Conservation (phyloP, 2,797 vertebrate species). For the Staurois parvus region DNA sequence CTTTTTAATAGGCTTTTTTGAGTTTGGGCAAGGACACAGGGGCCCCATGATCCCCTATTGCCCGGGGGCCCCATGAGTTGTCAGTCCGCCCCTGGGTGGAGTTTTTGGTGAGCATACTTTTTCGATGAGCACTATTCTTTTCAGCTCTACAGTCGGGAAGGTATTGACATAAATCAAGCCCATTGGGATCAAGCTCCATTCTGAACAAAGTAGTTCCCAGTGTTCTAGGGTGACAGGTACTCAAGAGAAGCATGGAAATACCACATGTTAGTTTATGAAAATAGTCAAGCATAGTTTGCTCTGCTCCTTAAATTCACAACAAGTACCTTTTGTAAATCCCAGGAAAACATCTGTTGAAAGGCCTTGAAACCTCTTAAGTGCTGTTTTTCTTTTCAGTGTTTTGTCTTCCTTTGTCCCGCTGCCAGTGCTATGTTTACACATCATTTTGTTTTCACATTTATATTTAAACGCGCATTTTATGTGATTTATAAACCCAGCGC, state of each 20-base stretch:
- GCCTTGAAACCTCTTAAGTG: slow-evolving; percentile 23
- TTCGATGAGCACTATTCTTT: neutral
- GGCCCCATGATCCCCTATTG: no score
- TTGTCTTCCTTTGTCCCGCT: slow-evolving; percentile 20
- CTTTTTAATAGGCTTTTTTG: no score
- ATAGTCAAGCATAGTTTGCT: neutral
- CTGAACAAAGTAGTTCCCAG: neutral
- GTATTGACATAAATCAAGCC: neutral
- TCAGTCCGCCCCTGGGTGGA: no score
- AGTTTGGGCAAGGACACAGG: no score
- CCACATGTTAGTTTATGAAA: neutral
- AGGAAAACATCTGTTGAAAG: slow-evolving; percentile 33
- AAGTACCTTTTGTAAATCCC: slow-evolving; percentile 29
- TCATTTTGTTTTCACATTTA: slow-evolving; percentile 33
- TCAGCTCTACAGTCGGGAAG: neutral
- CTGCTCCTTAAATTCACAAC: neutral
- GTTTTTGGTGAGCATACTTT: neutral
- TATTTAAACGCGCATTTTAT: slow-evolving; percentile 17
- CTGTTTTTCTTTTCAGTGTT: slow-evolving; percentile 20
- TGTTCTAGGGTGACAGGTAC: neutral
- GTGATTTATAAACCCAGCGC: neutral
- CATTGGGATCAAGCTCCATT: neutral
- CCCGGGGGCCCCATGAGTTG: no score
- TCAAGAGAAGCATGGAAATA: neutral
- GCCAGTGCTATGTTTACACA: slow-evolving; percentile 33